Percentiles rank a stretch among this genome's conserved stretches.
Evolutionary conservation across 2,797 vertebrate species (phyloP).

Genomic region (Bovichtus diacanthus): DNA sequence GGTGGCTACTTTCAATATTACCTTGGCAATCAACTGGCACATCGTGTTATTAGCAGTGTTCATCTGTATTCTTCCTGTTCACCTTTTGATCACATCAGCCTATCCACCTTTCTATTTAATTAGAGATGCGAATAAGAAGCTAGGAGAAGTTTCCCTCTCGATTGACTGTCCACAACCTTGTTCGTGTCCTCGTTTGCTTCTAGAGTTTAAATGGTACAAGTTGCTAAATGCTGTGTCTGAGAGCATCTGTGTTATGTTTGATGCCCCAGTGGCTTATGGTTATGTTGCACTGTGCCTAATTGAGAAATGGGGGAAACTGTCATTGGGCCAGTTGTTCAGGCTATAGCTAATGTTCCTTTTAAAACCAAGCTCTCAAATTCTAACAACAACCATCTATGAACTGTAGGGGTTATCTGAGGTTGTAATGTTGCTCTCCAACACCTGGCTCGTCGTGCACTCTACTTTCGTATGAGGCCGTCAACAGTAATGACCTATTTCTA

Average conservation of each 20-base stretch:
- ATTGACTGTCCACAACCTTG: constrained; percentile 25
- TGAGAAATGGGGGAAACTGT: constrained; percentile 50
- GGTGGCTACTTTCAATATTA: constrained; percentile 19
- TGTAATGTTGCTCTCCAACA: constrained; percentile 38
- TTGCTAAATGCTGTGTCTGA: constrained; percentile 34
- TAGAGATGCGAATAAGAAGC: background rate
- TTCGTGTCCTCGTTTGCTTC: constrained; percentile 31
- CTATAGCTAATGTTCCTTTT: constrained; percentile 42
- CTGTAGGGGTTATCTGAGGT: constrained; percentile 47
- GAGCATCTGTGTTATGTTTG: constrained; percentile 48
- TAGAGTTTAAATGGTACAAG: constrained; percentile 31
- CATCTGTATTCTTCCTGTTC: background rate
- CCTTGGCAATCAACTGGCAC: background rate
- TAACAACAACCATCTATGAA: constrained; percentile 39
- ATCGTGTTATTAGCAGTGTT: background rate
- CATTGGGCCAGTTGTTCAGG: constrained; percentile 52
- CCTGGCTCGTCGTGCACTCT: constrained; percentile 36
- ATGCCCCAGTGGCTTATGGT: constrained; percentile 43
- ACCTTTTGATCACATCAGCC: background rate
- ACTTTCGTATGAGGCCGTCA: constrained; percentile 15
- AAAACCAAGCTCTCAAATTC: constrained; percentile 33
- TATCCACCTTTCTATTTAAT: background rate
- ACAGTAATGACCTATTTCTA: constrained; percentile 53
- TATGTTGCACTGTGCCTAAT: constrained; percentile 43
- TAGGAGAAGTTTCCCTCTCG: constrained; percentile 10